Evolutionary conservation across 2,797 vertebrate genomes (phyloP).

Genomic region (Acanthurus lineatus): DNA sequence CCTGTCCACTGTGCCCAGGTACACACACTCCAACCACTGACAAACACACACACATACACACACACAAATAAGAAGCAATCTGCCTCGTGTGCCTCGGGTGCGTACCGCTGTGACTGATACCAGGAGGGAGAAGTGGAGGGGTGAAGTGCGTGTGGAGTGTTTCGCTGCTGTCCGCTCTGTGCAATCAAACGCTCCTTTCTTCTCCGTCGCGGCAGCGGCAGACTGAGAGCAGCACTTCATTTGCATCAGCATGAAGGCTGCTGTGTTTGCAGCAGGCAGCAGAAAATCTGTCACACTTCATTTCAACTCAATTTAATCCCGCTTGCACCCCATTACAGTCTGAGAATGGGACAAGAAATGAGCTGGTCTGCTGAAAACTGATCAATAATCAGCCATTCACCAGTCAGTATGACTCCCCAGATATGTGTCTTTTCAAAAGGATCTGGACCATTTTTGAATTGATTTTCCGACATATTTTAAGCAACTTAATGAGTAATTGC

Average conservation of each 20-base stretch:
- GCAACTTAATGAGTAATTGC: not conserved
- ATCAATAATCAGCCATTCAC: not conserved
- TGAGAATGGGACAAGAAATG: not conserved
- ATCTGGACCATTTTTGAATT: not conserved
- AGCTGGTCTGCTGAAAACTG: not conserved
- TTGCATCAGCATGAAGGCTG: constrained; percentile 71
- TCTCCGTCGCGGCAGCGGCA: constrained; percentile 34
- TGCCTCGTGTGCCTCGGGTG: not conserved
- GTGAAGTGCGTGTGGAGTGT: constrained; percentile 36
- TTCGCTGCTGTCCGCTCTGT: not conserved
- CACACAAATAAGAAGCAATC: not conserved
- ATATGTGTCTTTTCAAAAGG: not conserved
- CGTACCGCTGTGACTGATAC: not conserved
- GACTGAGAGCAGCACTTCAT: constrained; percentile 52
- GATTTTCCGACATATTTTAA: not conserved
- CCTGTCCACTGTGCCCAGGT: constrained; percentile 98
- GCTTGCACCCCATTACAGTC: constrained; percentile 15
- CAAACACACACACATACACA: not conserved
- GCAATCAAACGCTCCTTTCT: constrained; percentile 68
- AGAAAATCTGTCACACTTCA: constrained; percentile 39
- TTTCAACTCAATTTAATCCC: constrained; percentile 25
- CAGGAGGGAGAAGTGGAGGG: not conserved
- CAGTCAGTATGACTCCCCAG: not conserved
- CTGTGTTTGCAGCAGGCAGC: constrained; percentile 61
- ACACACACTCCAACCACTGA: constrained; percentile 2